Evolutionary conservation across 2,888 invertebrate genomes (phyloP).

Genomic region (Stenolophus ochropezus): DNA sequence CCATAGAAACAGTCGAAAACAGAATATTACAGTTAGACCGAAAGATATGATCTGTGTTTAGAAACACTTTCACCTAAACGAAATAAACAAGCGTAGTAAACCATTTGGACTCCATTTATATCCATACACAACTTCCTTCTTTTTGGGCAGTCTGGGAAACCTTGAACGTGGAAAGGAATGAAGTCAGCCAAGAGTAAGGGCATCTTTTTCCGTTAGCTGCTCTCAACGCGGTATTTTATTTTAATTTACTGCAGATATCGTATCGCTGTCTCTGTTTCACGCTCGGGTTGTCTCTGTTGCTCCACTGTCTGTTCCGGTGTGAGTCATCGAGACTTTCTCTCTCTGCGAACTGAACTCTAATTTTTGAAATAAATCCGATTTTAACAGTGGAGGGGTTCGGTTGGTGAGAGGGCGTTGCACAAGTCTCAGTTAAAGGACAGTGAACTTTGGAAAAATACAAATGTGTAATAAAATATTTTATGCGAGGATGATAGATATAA

Average conservation of each 20-base stretch:
- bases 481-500: not conserved
- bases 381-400: not conserved
- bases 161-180: slow-evolving; percentile 19
- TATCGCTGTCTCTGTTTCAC: not conserved
- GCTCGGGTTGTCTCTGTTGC: not conserved
- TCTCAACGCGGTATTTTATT: slow-evolving; percentile 44
- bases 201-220: slow-evolving; percentile 38
- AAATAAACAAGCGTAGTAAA: not conserved
- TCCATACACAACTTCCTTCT: slow-evolving; percentile 31
- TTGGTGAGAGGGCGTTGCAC: not conserved
- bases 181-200: not conserved
- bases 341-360: slow-evolving; percentile 10
- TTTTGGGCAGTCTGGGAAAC: slow-evolving; percentile 35
- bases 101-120: slow-evolving; percentile 40
- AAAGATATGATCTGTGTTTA: not conserved
- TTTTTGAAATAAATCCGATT: slow-evolving; percentile 19
- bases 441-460: not conserved
- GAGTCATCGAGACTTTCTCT: slow-evolving; percentile 37
- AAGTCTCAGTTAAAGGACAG: not conserved
- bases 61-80: not conserved
- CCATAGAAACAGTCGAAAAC: no score
- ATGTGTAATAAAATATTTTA: not conserved
- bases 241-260: slow-evolving; percentile 43
- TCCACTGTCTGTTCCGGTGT: slow-evolving; percentile 17
- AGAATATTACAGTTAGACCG: no score